Evolutionary conservation across 2,113 vertebrate genomes (phyloP).

Genomic region (Bufo bufo): DNA sequence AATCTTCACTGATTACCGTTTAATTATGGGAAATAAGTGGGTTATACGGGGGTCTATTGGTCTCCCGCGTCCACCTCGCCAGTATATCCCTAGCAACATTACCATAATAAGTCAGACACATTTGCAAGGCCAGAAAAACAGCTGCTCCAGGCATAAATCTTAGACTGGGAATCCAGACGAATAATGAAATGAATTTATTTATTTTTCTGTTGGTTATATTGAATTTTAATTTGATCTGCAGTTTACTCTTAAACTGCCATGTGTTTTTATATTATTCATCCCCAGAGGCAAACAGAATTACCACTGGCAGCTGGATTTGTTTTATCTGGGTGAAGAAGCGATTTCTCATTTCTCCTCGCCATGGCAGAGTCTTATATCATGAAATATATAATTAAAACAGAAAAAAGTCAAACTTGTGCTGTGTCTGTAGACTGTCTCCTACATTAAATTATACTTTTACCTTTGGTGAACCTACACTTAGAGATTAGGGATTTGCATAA

Average conservation of each 20-base stretch:
- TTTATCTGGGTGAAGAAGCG: conserved; percentile 49
- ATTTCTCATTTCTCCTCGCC: conserved; percentile 32
- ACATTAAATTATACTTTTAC: conserved; percentile 8
- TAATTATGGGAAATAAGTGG: background rate
- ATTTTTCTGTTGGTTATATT: conserved; percentile 58
- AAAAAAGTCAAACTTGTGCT: conserved; percentile 7
- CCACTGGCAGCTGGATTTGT: conserved; percentile 56
- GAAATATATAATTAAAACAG: conserved; percentile 9
- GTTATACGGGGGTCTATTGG: background rate
- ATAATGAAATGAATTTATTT: conserved; percentile 58
- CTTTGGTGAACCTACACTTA: background rate
- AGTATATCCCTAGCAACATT: conserved; percentile 37
- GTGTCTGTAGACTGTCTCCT: background rate
- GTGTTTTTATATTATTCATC: conserved; percentile 53
- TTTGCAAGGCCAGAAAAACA: conserved; percentile 56
- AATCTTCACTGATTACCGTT: background rate
- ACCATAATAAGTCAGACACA: conserved; percentile 58
- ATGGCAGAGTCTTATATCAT: conserved; percentile 35
- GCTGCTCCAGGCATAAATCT: conserved; percentile 56
- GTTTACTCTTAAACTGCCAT: conserved; percentile 56
- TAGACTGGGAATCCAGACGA: conserved; percentile 41
- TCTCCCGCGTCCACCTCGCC: conserved; percentile 9
- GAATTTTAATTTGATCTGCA: conserved; percentile 58
- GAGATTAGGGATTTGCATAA: conserved; percentile 18
- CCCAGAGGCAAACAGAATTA: conserved; percentile 53